A percentile compares a stretch with the other conserved stretches of the same genome.
Evolutionary conservation across 2,888 invertebrate genomes (phyloP).

Genomic region (Trichacis sp.): DNA sequence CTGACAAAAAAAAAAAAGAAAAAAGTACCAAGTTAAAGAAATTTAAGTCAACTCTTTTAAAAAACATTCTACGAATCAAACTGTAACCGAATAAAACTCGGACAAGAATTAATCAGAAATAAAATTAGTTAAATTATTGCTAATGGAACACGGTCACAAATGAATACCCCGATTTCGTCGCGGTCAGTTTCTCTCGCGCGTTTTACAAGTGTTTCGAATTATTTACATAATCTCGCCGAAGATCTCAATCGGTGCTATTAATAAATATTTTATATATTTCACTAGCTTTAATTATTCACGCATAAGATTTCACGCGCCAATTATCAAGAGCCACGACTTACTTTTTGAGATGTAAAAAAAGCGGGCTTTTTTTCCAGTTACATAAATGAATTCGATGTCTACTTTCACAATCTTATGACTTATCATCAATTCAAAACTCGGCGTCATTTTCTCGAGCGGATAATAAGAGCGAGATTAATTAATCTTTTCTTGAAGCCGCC

Average conservation of each 20-base stretch:
- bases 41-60: too few species aligned
- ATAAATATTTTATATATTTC: constrained; percentile 28
- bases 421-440: background rate
- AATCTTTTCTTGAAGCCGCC: background rate
- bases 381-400: constrained; percentile 32
- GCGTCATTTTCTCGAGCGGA: background rate
- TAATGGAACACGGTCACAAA: too few species aligned
- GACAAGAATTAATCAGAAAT: too few species aligned
- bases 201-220: background rate
- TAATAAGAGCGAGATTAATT: background rate
- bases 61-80: too few species aligned
- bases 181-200: background rate
- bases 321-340: constrained; percentile 31
- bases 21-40: too few species aligned
- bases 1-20: too few species aligned
- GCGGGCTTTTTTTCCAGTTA: constrained; percentile 21
- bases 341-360: constrained; percentile 29
- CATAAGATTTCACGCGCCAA: constrained; percentile 44
- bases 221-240: constrained; percentile 16
- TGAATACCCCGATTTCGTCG: too few species aligned
- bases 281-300: constrained; percentile 37
- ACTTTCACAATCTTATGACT: constrained; percentile 35
- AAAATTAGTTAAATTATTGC: too few species aligned
- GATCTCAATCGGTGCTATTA: constrained; percentile 27
- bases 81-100: too few species aligned